Base-by-base conservation (phyloP, 2,888 invertebrate species). In the Augiades crinisus region DNA sequence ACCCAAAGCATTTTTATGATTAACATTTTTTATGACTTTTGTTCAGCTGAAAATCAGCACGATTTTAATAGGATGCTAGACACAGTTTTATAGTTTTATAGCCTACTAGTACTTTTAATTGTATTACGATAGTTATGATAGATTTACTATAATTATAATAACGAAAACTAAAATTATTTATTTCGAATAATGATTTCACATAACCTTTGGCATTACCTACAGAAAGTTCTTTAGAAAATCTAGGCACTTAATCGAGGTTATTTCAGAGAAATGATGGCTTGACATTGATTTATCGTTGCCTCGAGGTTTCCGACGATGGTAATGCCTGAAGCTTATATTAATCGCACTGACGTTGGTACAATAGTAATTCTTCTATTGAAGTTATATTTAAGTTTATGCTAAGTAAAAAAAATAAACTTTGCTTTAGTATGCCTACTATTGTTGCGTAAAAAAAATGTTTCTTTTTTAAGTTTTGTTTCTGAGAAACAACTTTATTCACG, bases 1-100 rank as follows among this genome's bases (percentile, higher is more conserved):
- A 52, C 52, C 44, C 49, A 47, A 19, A 46, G 47, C 54, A 54
- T 54, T 63, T 63, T 62, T 59, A 59, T 59, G 56, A 56, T 58
- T 36, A 58, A 58, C 50, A 53, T 51, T 52, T 53, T 54, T 43
- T 50, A 47, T 52, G 47, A 51, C 45, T 37, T 47, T 57, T 40
- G 31, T 51, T 54, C 33, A 40, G 8, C 14, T 54, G 37, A 40
- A 37, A 38, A 49, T 44, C 33, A 33, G 43, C 31, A 50, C 27
- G 36, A 40, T 47, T 47, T 24, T 21, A 50, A 45, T 49, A 27
- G 21, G 27, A 27, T 19, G 17, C 10, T 6, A 6, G 8, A 10
- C 4, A 19, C 5, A 14, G 10, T 8, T 41, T 41, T 19, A 10
- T 2, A 17, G 4, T 37, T 37, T 5, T 27, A n/a, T 10, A n/a